Base-by-base conservation (phyloP, 2,888 invertebrate genomes). In the Drosophila histrio region DNA sequence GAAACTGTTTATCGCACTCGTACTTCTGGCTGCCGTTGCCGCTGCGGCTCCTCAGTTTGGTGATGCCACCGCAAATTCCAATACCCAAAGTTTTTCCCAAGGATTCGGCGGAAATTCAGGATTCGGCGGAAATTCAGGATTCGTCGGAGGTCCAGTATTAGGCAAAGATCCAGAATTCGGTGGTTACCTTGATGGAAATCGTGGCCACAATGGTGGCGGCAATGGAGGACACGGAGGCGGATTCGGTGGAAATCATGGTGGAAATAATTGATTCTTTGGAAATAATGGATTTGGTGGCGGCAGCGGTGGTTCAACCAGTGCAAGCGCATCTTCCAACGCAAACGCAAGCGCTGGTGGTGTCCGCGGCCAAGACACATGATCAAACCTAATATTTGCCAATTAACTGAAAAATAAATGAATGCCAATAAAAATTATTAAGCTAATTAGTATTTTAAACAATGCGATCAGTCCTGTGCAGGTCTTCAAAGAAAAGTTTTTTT, bases 1-100 rank as follows among this genome's bases (percentile, higher is more conserved):
- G 80, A 80, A 80, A 62, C 38, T 80, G 19, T 81, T 80, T 26
- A 59, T 80, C 43, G 78, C 61, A 38, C 61, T 80, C 13, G 54
- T 68, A 36, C 52, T 62, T 57, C 62, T 71, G 60, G 52, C 66
- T 57, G 78, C 68, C 28, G 66, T 57, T 36, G 82, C 73, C 6
- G 49, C 75, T 9, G 75, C 73, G 1, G 1, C 54, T 8, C 73
- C 73, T 8, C 73, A 74, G 44, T 47, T 24, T 13, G 61, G 66
- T 7, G 50, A 49, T 2, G 46, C 52, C 3, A 19, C 13, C 1
- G 44, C 60, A 13, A 39, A 21, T 2, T 68, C 78, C 0, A 41
- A 13, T 1, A 72, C 80, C 5, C 44, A 21, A 1, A 53, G 61
- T 0, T 36, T 39, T 11, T 59, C 28, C 2, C 19, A 53, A 3